Percentiles rank a stretch among this genome's conserved stretches.
Conservation (phyloP, 1,140 invertebrate species). For the Asobara japonica region DNA sequence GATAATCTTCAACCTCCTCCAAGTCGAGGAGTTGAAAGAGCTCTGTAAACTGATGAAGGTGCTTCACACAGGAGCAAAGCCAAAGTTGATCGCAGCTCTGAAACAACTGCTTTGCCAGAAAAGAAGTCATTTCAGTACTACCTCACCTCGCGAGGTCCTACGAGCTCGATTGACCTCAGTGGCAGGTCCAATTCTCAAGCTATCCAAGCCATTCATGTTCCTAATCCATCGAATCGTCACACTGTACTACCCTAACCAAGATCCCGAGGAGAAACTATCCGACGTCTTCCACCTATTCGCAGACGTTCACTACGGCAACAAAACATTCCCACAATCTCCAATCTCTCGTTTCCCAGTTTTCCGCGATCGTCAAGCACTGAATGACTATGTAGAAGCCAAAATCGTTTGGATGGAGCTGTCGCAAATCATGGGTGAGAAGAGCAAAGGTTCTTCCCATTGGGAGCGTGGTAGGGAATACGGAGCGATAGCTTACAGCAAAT, state of each 20-base stretch:
- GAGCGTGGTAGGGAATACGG: conserved; percentile 37
- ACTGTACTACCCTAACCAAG: conserved; percentile 50
- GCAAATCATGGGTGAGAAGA: conserved; percentile 41
- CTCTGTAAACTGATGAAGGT: conserved; percentile 46
- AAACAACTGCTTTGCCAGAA: conserved; percentile 38
- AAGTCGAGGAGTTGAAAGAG: conserved; percentile 43
- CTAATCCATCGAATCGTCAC: conserved; percentile 54
- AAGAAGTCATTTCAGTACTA: conserved; percentile 45
- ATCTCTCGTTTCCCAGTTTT: conserved; percentile 54
- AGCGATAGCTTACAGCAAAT: conserved; percentile 29
- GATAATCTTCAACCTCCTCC: conserved; percentile 45
- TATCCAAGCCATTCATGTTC: conserved; percentile 40
- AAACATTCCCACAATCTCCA: conserved; percentile 44
- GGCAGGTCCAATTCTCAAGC: conserved; percentile 45
- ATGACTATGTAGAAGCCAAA: conserved; percentile 44
- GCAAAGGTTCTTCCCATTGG: conserved; percentile 41
- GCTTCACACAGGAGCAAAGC: conserved; percentile 39
- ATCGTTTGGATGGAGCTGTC: conserved; percentile 27
- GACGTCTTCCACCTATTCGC: conserved; percentile 47
- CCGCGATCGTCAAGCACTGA: conserved; percentile 45
- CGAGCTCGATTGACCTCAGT: conserved; percentile 23
- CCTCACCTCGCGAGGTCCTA: conserved; percentile 44
- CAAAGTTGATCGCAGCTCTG: conserved; percentile 41
- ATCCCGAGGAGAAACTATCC: conserved; percentile 42
- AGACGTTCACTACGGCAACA: conserved; percentile 43